Conservation (phyloP, 2,888 invertebrate genomes). For the Caenorhabditis doughertyi region DNA sequence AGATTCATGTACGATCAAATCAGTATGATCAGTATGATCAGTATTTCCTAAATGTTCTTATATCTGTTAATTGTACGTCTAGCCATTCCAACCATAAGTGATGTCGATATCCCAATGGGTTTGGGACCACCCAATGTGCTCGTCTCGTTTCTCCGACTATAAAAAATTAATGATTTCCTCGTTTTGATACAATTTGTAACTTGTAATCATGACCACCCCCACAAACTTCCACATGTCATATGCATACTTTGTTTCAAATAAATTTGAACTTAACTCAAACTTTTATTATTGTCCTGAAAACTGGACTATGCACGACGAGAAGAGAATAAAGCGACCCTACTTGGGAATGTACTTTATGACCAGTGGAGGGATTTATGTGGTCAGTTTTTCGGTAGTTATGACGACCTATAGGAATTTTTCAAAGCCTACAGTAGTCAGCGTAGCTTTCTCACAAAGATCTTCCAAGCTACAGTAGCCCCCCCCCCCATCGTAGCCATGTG, state of each 20-base stretch:
- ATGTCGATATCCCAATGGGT: no score
- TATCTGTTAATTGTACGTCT: no score
- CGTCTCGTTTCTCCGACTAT: background rate
- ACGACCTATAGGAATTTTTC: no score
- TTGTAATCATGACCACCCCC: background rate
- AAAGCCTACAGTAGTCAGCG: no score
- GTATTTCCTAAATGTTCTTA: no score
- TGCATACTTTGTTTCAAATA: slow-evolving; percentile 8
- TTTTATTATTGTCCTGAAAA: slow-evolving; percentile 31
- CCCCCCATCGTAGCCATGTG: no score
- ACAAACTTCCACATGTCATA: slow-evolving; percentile 24
- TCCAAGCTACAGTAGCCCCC: no score
- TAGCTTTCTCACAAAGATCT: no score
- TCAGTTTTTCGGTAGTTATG: no score
- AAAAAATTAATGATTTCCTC: background rate
- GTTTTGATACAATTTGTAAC: background rate
- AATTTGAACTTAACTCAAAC: slow-evolving; percentile 6
- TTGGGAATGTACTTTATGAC: background rate
- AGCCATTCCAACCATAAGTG: no score
- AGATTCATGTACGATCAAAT: no score
- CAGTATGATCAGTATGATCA: no score
- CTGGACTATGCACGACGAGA: background rate
- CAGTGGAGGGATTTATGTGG: background rate
- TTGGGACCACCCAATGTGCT: background rate
- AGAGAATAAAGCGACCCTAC: background rate